phyloP scores from a whole-genome alignment of 2,797 vertebrate genomes.

The Pseudocheirus occidentalis region DNA sequence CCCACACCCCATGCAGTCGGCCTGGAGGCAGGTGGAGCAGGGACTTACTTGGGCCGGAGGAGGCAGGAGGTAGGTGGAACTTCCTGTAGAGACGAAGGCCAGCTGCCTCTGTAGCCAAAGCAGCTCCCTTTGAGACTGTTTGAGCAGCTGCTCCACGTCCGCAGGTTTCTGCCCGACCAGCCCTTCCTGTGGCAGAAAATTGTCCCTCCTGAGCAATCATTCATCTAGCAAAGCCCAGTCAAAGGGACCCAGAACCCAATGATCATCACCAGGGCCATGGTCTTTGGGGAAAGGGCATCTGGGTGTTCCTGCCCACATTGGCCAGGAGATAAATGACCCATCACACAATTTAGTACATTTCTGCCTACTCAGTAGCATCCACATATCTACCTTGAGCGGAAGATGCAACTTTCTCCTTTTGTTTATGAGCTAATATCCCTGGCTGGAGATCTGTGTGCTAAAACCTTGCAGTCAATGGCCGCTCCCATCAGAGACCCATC shows the following conservation, averaged over 20 bases:
- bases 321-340: background rate
- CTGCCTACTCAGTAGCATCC: background rate
- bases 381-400: background rate
- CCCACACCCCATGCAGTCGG: background rate
- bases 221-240: background rate
- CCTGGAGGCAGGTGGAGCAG: background rate
- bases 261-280: too few species aligned
- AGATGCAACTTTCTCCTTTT: background rate
- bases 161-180: conserved; percentile 86
- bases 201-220: background rate
- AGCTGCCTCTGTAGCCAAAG: conserved; percentile 86
- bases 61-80: conserved; percentile 75
- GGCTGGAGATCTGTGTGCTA: background rate
- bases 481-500: background rate
- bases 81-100: conserved; percentile 80
- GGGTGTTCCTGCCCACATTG: background rate
- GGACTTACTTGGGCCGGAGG: conserved; percentile 83
- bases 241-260: background rate
- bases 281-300: background rate
- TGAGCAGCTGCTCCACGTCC: conserved; percentile 84
- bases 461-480: background rate
- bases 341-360: background rate
- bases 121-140: conserved; percentile 84
- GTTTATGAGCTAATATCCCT: background rate
- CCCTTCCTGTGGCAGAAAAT: conserved; percentile 80